Conservation (phyloP, 2,113 vertebrate genomes). For the Pseudorhombus dupliciocellatus region DNA sequence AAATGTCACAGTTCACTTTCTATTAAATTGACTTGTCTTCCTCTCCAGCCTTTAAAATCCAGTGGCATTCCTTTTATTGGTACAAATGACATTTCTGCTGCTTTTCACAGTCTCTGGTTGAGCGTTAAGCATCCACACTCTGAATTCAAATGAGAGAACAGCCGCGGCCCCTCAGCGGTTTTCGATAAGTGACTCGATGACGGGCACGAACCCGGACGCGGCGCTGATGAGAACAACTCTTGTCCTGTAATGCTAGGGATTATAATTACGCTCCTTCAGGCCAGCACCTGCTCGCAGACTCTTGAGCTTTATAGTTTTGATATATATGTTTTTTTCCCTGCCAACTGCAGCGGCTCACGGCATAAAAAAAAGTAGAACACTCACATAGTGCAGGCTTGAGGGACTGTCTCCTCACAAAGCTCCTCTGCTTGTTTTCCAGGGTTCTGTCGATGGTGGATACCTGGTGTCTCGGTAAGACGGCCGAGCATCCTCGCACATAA, state of each 20-base stretch:
- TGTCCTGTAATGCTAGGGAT: slow-evolving; percentile 20
- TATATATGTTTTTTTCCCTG: slow-evolving; percentile 44
- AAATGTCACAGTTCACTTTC: background rate
- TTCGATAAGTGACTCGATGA: slow-evolving; percentile 21
- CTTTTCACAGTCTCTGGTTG: background rate
- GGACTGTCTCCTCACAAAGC: slow-evolving; percentile 37
- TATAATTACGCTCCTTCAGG: slow-evolving; percentile 43
- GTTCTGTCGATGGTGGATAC: slow-evolving; percentile 87
- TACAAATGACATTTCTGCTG: background rate
- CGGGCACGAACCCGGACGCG: background rate
- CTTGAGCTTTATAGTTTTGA: slow-evolving; percentile 33
- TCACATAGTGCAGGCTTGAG: slow-evolving; percentile 51
- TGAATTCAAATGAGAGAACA: slow-evolving; percentile 1
- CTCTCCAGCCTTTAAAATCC: background rate
- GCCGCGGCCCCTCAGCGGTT: background rate
- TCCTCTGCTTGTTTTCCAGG: slow-evolving; percentile 74
- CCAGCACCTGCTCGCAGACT: slow-evolving; percentile 41
- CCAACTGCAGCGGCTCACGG: slow-evolving; percentile 21
- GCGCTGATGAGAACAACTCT: background rate
- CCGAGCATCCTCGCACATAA: slow-evolving; percentile 2
- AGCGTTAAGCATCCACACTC: background rate
- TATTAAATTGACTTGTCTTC: background rate
- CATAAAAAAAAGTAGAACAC: slow-evolving; percentile 25
- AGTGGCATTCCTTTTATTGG: background rate
- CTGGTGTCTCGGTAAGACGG: slow-evolving; percentile 84